Evolutionary conservation across 2,113 vertebrate species (phyloP).

Genomic region (Elaphurus davidianus): DNA sequence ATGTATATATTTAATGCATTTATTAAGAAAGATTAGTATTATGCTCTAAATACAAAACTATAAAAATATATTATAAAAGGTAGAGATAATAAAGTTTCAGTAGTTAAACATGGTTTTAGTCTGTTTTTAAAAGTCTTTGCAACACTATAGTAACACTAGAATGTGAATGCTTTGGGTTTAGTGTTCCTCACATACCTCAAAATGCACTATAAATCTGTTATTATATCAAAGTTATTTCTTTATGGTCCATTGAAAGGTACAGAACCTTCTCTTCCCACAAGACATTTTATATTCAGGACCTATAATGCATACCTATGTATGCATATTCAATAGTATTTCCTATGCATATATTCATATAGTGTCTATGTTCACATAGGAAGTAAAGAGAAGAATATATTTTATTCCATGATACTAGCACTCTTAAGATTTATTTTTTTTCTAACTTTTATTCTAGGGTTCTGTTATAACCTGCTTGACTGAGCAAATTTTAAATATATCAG

Average conservation of each 20-base stretch:
- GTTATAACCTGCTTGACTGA: conserved; percentile 36
- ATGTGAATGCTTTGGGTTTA: neutral
- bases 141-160: neutral
- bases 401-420: neutral
- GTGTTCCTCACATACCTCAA: neutral
- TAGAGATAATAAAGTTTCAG: neutral
- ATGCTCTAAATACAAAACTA: neutral
- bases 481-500: conserved; percentile 55
- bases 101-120: conserved; percentile 15
- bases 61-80: neutral
- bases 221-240: neutral
- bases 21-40: conserved; percentile 18
- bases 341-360: neutral
- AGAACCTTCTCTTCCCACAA: neutral
- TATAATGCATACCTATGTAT: neutral
- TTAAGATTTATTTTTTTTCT: conserved; percentile 25
- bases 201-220: neutral
- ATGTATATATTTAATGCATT: neutral
- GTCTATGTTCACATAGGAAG: neutral
- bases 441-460: conserved; percentile 20
- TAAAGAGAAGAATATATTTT: neutral
- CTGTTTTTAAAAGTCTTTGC: neutral
- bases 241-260: neutral
- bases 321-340: neutral
- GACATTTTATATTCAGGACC: neutral